A percentile compares a stretch with the other conserved stretches of the same genome.
These are phyloP conservation scores for Eurystomus glaucurus DNA, from an alignment of 2,797 vertebrate genomes.

Conservation along the genomic window DNA sequence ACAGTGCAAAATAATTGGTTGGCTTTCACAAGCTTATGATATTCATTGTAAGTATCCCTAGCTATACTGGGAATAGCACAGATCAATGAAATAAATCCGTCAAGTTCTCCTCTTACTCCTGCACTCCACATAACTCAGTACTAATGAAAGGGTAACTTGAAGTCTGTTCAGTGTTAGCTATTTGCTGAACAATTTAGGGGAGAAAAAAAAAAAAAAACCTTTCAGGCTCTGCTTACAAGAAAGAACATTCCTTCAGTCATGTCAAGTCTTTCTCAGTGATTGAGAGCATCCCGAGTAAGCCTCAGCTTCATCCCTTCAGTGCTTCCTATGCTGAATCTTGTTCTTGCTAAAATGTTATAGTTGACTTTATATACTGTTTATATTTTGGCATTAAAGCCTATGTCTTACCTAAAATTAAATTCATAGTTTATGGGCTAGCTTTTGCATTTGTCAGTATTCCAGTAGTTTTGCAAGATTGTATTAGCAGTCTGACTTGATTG, in stretches of 20 bases:
- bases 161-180: neutral
- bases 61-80: rapidly evolving
- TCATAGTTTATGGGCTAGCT: neutral
- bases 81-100: neutral
- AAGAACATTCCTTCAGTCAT: neutral
- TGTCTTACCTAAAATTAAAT: neutral
- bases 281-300: neutral
- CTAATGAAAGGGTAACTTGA: neutral
- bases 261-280: neutral
- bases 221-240: neutral
- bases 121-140: neutral
- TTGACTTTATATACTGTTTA: neutral
- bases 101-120: neutral
- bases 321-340: neutral
- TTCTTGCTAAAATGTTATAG: neutral
- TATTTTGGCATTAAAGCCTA: neutral
- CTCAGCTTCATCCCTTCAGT: neutral
- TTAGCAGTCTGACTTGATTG: neutral
- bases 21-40: neutral
- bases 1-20: neutral
- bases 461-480: neutral
- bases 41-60: neutral
- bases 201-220: neutral
- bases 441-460: neutral
- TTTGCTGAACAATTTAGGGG: neutral